These are phyloP conservation scores for Nylanderia fulva DNA, from an alignment of 1,140 invertebrate species.

Conservation along the genomic window DNA sequence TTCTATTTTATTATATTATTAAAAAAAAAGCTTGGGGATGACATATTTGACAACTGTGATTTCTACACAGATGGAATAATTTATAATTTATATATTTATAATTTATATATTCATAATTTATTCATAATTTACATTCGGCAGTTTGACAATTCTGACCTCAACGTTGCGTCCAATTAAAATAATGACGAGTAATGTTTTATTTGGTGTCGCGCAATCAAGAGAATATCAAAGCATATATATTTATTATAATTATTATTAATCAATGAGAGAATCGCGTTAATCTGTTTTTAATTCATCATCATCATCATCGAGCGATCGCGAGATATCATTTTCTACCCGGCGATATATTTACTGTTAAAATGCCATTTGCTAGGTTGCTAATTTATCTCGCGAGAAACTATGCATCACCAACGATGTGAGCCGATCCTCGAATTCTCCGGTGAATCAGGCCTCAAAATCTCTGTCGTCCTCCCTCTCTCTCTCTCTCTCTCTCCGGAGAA, in stretches of 20 bases:
- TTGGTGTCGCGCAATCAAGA: background rate
- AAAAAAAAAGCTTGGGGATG: background rate
- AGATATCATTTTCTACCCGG: background rate
- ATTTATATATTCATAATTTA: conserved; percentile 15
- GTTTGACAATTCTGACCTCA: background rate
- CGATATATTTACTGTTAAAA: background rate
- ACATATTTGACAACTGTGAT: background rate
- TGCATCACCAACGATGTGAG: background rate
- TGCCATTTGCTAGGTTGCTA: background rate
- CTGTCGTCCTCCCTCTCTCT: background rate
- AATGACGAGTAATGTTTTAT: conserved; percentile 6
- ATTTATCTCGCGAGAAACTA: background rate
- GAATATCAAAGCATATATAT: conserved; percentile 24
- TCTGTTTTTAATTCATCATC: conserved; percentile 3
- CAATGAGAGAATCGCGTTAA: background rate
- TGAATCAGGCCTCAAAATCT: conserved; percentile 29
- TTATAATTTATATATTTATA: conserved; percentile 3
- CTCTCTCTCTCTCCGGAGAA: background rate
- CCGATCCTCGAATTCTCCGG: conserved; percentile 1
- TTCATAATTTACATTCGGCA: conserved; percentile 30
- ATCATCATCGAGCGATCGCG: background rate
- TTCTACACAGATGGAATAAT: background rate
- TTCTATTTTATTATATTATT: background rate
- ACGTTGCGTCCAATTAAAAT: conserved; percentile 30
- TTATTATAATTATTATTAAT: conserved; percentile 12